Conservation (phyloP, 2,888 invertebrate genomes). For the Scaptomyza tumidula region DNA sequence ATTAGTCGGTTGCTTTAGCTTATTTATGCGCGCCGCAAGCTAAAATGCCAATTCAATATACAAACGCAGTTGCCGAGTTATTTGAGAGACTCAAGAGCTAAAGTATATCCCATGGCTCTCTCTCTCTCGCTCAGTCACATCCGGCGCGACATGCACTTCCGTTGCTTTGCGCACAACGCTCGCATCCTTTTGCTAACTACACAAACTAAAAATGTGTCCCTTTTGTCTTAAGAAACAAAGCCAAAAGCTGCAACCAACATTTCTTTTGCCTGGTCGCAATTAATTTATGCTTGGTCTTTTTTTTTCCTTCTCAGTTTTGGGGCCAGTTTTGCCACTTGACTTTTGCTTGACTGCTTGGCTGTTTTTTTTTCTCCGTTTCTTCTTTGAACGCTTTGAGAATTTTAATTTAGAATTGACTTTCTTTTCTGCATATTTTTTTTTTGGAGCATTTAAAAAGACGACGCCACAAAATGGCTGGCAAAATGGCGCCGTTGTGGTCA, state of each 20-base stretch:
- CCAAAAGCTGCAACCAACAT: conserved; percentile 34
- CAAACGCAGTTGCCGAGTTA: conserved; percentile 51
- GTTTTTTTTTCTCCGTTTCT: conserved; percentile 34
- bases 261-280: conserved; percentile 61
- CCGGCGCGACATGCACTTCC: conserved; percentile 78
- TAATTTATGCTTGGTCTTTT: conserved; percentile 71
- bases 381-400: conserved; percentile 70
- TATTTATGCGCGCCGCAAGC: conserved; percentile 61
- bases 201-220: conserved; percentile 52
- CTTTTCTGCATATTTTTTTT: too few relatives aligned
- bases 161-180: conserved; percentile 58
- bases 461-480: conserved; percentile 56
- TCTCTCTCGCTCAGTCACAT: conserved; percentile 28
- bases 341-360: conserved; percentile 49
- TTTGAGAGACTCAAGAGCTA: conserved; percentile 7
- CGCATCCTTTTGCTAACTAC: conserved; percentile 49
- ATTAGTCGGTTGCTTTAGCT: conserved; percentile 53
- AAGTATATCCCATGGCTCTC: conserved; percentile 5
- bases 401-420: conserved; percentile 72
- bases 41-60: conserved; percentile 66
- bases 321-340: conserved; percentile 66
- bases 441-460: conserved; percentile 60
- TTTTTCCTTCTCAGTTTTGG: conserved; percentile 37
- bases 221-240: conserved; percentile 55
- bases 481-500: conserved; percentile 76